Evolutionary conservation across 2,797 vertebrate genomes (phyloP).

Genomic region (Pseudocheirus occidentalis): DNA sequence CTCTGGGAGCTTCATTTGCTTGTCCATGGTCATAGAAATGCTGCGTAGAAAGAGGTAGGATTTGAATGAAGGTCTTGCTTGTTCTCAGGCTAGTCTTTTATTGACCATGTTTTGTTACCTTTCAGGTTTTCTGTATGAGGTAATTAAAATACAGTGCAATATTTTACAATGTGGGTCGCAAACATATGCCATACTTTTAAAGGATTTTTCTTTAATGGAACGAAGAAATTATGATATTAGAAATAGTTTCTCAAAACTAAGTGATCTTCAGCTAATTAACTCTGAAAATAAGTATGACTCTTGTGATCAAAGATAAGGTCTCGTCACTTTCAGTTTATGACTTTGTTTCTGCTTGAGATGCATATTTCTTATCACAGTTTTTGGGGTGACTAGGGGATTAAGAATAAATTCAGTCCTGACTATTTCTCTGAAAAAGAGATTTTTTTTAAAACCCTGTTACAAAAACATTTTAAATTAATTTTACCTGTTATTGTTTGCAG

Average conservation of each 20-base stretch:
- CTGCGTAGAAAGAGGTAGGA: background rate
- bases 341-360: constrained; percentile 33
- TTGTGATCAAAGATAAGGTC: constrained; percentile 41
- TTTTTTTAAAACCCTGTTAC: constrained; percentile 71
- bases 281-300: constrained; percentile 50
- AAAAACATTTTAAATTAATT: constrained; percentile 81
- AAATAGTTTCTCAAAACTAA: constrained; percentile 16
- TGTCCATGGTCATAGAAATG: background rate
- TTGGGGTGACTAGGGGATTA: background rate
- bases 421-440: constrained; percentile 75
- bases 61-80: background rate
- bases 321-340: constrained; percentile 33
- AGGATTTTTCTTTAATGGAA: constrained; percentile 30
- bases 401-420: constrained; percentile 58
- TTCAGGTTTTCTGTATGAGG: background rate
- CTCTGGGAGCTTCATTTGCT: background rate
- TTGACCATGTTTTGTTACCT: background rate
- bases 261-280: constrained; percentile 12
- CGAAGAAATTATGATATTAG: constrained; percentile 21
- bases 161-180: constrained; percentile 29
- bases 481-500: constrained; percentile 80
- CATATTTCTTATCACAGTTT: constrained; percentile 39
- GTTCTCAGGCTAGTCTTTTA: background rate
- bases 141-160: background rate
- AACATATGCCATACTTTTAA: constrained; percentile 29